Percentiles rank a stretch among this genome's conserved stretches.
Conservation (phyloP, 2,888 invertebrate genomes). For the Drosophila mimetica region DNA sequence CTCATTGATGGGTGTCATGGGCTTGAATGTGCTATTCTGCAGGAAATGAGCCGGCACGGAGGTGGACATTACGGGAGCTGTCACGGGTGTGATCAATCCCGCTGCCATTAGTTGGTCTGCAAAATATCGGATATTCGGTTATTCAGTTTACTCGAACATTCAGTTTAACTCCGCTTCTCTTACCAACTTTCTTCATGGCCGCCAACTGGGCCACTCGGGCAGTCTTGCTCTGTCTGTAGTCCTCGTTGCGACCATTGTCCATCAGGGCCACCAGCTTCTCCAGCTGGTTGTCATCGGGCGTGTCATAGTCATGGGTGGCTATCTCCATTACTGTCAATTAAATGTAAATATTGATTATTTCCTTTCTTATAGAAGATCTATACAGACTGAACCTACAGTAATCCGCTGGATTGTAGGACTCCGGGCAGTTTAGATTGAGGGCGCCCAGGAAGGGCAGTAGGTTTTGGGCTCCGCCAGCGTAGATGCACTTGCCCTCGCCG, state of each 20-base stretch:
- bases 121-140: not conserved
- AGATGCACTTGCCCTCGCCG: slow-evolving; percentile 91
- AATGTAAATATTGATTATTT: not conserved
- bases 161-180: slow-evolving; percentile 15
- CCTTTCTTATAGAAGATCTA: not conserved
- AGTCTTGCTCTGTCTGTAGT: slow-evolving; percentile 85
- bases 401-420: slow-evolving; percentile 96
- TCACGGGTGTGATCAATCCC: slow-evolving; percentile 86
- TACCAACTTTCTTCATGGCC: slow-evolving; percentile 84
- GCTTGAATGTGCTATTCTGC: slow-evolving; percentile 41
- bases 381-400: slow-evolving; percentile 87
- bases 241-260: slow-evolving; percentile 87
- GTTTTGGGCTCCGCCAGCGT: slow-evolving; percentile 90
- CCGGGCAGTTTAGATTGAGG: slow-evolving; percentile 91
- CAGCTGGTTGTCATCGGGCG: slow-evolving; percentile 81
- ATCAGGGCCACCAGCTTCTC: slow-evolving; percentile 86
- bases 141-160: not conserved
- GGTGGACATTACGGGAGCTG: slow-evolving; percentile 81
- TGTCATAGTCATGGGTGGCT: slow-evolving; percentile 91
- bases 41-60: slow-evolving; percentile 17
- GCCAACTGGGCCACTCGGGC: slow-evolving; percentile 82
- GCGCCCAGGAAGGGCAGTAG: slow-evolving; percentile 91
- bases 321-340: slow-evolving; percentile 89
- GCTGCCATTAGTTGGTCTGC: slow-evolving; percentile 85
- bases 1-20: slow-evolving; percentile 74